phyloP scores from a whole-genome alignment of 2,113 vertebrate species.

The Sebastes schlegelii region DNA sequence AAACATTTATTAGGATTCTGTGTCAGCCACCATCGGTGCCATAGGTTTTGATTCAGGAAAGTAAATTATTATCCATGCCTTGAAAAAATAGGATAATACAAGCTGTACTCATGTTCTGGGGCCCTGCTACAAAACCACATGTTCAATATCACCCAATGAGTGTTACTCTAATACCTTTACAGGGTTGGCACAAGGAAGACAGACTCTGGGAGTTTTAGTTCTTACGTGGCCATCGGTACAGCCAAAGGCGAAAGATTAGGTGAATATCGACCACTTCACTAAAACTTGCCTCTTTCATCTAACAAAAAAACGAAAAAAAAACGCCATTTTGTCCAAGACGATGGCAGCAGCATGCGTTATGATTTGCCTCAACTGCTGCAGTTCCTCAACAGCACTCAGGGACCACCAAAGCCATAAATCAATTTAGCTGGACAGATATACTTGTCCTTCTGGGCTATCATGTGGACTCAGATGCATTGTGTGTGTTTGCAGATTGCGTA shows the following conservation, averaged over 20 bases:
- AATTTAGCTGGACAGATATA: constrained; percentile 62
- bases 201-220: constrained; percentile 17
- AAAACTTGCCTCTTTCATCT: background rate
- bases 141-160: constrained; percentile 62
- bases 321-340: constrained; percentile 1
- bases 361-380: constrained; percentile 49
- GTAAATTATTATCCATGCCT: constrained; percentile 27
- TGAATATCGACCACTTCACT: background rate
- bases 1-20: constrained; percentile 39
- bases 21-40: constrained; percentile 9
- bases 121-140: constrained; percentile 48
- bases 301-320: background rate
- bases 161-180: constrained; percentile 53
- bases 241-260: constrained; percentile 28
- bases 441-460: constrained; percentile 64
- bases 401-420: constrained; percentile 68
- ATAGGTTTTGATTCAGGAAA: constrained; percentile 21
- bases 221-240: constrained; percentile 39
- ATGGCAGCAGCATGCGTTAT: background rate
- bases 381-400: constrained; percentile 66
- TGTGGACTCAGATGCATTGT: constrained; percentile 41
- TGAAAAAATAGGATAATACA: constrained; percentile 16
- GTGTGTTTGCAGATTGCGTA: constrained; percentile 56
- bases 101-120: constrained; percentile 26
- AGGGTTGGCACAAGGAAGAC: constrained; percentile 36